These are phyloP conservation scores for Ophioderma brevispina DNA, from an alignment of 35 echinoderm and acorn worm genomes.

Conservation along the genomic window DNA sequence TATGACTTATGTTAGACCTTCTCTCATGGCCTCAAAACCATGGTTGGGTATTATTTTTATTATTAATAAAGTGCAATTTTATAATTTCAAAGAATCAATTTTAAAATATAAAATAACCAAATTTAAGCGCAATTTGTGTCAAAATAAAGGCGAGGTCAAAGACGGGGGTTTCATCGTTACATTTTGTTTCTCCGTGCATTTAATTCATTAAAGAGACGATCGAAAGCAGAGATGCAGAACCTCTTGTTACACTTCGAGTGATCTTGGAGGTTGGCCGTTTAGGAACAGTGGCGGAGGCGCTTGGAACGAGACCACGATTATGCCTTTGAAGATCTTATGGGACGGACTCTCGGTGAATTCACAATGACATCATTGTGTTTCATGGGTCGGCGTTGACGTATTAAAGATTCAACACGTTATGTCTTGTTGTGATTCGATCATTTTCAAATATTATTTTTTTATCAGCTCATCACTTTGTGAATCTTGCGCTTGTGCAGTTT, in stretches of 20 bases:
- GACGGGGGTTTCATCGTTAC: not conserved
- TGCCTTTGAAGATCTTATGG: conserved; percentile 59
- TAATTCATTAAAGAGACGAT: conserved; percentile 54
- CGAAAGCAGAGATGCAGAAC: conserved; percentile 54
- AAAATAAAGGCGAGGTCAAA: not conserved
- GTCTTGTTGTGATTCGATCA: conserved; percentile 38
- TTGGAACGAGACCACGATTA: conserved; percentile 47
- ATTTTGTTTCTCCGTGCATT: too few relatives aligned
- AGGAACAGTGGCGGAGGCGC: conserved; percentile 51
- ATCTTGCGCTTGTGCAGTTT: not conserved
- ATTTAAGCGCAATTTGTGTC: not conserved
- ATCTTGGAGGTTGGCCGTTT: conserved; percentile 86
- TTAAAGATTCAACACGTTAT: conserved; percentile 58
- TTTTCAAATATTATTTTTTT: too few relatives aligned
- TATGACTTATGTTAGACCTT: too few relatives aligned
- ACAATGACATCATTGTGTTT: conserved; percentile 19
- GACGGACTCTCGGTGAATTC: conserved; percentile 20
- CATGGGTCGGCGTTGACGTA: conserved; percentile 53
- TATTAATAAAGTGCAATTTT: too few relatives aligned
- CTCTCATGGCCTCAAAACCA: too few relatives aligned
- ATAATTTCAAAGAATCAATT: too few relatives aligned
- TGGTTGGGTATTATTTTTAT: too few relatives aligned
- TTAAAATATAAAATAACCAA: too few relatives aligned
- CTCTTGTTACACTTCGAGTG: conserved; percentile 42
- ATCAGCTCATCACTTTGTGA: not conserved